Evolutionary conservation across 2,113 vertebrate species (phyloP).

Genomic region (Lampris incognitus): DNA sequence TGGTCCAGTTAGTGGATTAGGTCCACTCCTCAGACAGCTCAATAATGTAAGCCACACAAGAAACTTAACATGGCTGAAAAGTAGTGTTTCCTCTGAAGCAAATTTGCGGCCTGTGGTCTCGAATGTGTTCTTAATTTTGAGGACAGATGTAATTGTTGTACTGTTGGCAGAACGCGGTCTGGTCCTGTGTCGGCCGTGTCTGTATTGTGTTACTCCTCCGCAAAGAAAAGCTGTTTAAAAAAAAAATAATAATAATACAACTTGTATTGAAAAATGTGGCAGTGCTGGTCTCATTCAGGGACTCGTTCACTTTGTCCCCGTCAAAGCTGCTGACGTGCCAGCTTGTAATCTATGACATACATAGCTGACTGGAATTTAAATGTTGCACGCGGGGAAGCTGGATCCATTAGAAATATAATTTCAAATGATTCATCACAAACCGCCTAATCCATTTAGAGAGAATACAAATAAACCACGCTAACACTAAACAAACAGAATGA

Average conservation of each 20-base stretch:
- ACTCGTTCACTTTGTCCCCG: constrained; percentile 16
- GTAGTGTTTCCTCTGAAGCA: constrained; percentile 42
- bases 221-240: constrained; percentile 39
- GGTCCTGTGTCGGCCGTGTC: constrained; percentile 39
- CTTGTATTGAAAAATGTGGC: constrained; percentile 22
- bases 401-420: neutral
- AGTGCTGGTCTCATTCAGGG: neutral
- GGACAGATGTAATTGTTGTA: constrained; percentile 68
- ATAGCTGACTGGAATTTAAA: no score
- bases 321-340: neutral
- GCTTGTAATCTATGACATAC: constrained; percentile 21
- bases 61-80: constrained; percentile 54
- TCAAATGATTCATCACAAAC: constrained; percentile 30
- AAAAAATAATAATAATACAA: neutral
- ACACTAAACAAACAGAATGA: constrained; percentile 6
- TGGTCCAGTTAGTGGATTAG: constrained; percentile 72
- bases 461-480: constrained; percentile 17
- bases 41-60: constrained; percentile 38
- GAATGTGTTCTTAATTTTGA: constrained; percentile 66
- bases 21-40: constrained; percentile 50
- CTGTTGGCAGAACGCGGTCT: constrained; percentile 46
- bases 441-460: constrained; percentile 21
- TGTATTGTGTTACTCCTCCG: constrained; percentile 60
- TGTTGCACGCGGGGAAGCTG: no score
- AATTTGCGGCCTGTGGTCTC: constrained; percentile 62